Conservation (phyloP, 2,888 invertebrate genomes). For the Strigamia maritima region DNA sequence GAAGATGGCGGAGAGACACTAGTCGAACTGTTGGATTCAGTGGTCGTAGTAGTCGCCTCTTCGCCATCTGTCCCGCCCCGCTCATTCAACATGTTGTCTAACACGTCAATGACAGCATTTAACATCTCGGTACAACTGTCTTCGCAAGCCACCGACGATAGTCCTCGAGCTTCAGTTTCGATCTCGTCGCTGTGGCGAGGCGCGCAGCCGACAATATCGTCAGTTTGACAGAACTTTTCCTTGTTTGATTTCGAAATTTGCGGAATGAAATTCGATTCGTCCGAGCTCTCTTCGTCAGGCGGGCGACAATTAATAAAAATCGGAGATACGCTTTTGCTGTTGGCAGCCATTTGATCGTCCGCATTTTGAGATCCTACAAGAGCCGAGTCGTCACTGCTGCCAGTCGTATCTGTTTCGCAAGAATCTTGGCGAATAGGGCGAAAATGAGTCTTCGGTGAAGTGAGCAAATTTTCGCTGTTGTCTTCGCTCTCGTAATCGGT, state of each 20-base stretch:
- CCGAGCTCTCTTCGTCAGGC: constrained; percentile 35
- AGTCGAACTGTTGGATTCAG: constrained; percentile 26
- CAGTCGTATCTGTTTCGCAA: constrained; percentile 41
- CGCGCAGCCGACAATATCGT: constrained; percentile 46
- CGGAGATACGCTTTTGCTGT: neutral
- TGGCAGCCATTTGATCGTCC: constrained; percentile 25
- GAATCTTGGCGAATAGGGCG: constrained; percentile 66
- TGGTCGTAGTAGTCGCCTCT: neutral
- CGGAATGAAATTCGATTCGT: constrained; percentile 36
- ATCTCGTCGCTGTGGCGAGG: neutral
- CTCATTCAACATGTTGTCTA: constrained; percentile 35
- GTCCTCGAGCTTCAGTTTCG: neutral
- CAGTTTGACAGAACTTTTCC: constrained; percentile 62
- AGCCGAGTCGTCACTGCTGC: constrained; percentile 38
- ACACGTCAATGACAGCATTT: constrained; percentile 37
- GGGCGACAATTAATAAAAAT: constrained; percentile 4
- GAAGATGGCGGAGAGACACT: constrained; percentile 36
- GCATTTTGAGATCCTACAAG: constrained; percentile 12
- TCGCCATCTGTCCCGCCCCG: neutral
- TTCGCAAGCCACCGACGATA: neutral
- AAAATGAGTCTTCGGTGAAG: constrained; percentile 77
- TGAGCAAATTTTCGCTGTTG: constrained; percentile 68
- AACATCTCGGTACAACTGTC: constrained; percentile 33
- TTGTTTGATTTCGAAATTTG: constrained; percentile 47
- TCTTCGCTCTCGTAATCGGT: constrained; percentile 38